Evolutionary conservation across 2,797 vertebrate species (phyloP).

Genomic region (Lophotriccus pileatus): DNA sequence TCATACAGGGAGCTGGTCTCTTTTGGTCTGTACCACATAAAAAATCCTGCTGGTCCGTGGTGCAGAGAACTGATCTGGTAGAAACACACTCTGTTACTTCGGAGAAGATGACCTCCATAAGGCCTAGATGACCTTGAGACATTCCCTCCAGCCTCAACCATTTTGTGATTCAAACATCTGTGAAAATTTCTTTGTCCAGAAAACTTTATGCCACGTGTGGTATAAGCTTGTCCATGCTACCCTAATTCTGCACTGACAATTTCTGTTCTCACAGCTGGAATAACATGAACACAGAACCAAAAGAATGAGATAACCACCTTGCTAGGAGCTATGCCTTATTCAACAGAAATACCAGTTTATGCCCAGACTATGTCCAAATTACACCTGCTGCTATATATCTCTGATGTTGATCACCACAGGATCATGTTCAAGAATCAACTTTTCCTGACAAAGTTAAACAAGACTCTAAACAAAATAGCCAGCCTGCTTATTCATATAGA

Average conservation of each 20-base stretch:
- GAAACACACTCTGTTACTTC: neutral
- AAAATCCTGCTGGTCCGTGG: neutral
- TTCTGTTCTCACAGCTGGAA: neutral
- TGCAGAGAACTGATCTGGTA: neutral
- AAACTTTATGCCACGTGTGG: neutral
- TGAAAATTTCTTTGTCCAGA: neutral
- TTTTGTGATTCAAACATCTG: neutral
- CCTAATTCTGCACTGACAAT: neutral
- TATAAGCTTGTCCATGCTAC: neutral
- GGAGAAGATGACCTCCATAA: neutral
- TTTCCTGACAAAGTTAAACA: neutral
- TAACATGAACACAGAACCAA: neutral
- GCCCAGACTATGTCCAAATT: neutral
- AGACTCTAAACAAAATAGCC: neutral
- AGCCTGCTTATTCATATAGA: neutral
- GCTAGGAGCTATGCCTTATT: neutral
- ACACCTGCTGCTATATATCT: neutral
- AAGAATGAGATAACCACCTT: neutral
- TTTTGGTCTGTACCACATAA: neutral
- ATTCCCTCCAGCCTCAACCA: neutral
- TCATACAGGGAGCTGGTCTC: neutral
- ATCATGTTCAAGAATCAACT: neutral
- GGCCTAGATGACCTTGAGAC: neutral
- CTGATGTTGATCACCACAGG: neutral
- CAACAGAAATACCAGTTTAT: neutral